phyloP scores from a whole-genome alignment of 2,888 invertebrate species.

The Electrophaes corylata region DNA sequence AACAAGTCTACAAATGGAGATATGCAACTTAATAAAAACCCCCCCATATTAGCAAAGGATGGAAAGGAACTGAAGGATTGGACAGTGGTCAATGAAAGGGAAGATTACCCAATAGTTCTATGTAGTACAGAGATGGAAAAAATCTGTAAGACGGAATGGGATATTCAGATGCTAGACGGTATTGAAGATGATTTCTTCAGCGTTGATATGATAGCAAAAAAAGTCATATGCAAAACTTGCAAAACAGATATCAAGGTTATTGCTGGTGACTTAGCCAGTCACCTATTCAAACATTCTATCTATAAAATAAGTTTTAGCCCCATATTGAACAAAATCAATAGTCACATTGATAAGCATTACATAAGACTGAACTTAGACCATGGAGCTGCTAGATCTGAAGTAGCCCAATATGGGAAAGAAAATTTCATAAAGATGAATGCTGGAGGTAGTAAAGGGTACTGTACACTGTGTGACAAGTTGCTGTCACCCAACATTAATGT shows the following conservation, averaged over 20 bases:
- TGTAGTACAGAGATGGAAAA: conserved; percentile 9
- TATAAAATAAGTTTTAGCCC: conserved; percentile 2
- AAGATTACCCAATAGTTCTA: conserved; percentile 15
- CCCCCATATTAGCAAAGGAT: conserved; percentile 9
- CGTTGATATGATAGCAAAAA: conserved; percentile 44
- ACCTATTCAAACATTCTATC: conserved; percentile 41
- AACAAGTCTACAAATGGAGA: background rate
- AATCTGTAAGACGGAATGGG: conserved; percentile 29
- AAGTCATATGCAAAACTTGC: conserved; percentile 55
- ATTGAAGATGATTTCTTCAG: conserved; percentile 44
- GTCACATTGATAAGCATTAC: conserved; percentile 26
- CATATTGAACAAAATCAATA: background rate
- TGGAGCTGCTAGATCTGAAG: conserved; percentile 54
- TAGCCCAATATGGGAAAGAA: conserved; percentile 54
- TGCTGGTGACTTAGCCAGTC: conserved; percentile 40
- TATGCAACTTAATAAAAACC: background rate
- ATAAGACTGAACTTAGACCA: conserved; percentile 13
- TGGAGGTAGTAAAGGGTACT: conserved; percentile 59
- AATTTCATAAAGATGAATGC: conserved; percentile 59
- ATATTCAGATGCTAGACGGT: conserved; percentile 39
- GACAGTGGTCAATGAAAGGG: conserved; percentile 8
- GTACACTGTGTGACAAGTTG: conserved; percentile 55
- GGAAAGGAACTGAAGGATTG: conserved; percentile 5
- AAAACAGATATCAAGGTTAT: conserved; percentile 39
- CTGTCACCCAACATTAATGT: conserved; percentile 50